Evolutionary conservation across 2,888 invertebrate genomes (phyloP), one percentile per base, ranked within the genome.

Genomic region (Erebia epiphron): DNA sequence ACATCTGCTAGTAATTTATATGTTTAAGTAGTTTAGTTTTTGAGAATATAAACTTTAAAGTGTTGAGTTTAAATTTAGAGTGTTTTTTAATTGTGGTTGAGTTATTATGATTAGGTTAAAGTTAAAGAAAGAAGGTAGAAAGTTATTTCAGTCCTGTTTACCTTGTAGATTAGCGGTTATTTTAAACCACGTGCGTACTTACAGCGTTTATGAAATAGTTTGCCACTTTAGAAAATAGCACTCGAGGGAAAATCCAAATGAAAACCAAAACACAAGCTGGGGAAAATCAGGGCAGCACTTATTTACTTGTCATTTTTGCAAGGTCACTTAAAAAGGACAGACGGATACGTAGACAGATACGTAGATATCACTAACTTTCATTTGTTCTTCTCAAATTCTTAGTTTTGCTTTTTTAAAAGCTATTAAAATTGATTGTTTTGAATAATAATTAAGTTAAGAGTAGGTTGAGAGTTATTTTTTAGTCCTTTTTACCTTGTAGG

Each of bases 221-320:
- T 41, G 85, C 81, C 87, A 90, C 88, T 88, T 83, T 21, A 54
- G 16, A 54, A 81, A 83, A 80, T 68, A 80, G 82, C 84, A 85
- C 86, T 82, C 77, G 80, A 41, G 43, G 52, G 46, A 10, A 65
- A 65, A 56, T 56, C 21, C 21, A 77, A 82, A 83, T 78, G 82
- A 82, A 76, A 83, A 86, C 86, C 84, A 87, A 85, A 78, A 86
- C 88, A 86, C 86, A 86, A 87, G 84, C 86, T 80, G 82, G 83
- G 74, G 76, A 76, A 70, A 72, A 67, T 57, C 43, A 54, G 67
- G 64, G 35, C 69, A 63, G 67, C 73, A 75, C 72, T 75, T 74
- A 79, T 82, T 89, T 91, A 90, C 90, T 91, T 91, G 89, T 87
- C 90, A 91, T 91, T 80, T 86, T 87, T 64, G 74, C 52, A 21